Conservation (phyloP, 1,140 invertebrate genomes). For the Heliothis subflexa region DNA sequence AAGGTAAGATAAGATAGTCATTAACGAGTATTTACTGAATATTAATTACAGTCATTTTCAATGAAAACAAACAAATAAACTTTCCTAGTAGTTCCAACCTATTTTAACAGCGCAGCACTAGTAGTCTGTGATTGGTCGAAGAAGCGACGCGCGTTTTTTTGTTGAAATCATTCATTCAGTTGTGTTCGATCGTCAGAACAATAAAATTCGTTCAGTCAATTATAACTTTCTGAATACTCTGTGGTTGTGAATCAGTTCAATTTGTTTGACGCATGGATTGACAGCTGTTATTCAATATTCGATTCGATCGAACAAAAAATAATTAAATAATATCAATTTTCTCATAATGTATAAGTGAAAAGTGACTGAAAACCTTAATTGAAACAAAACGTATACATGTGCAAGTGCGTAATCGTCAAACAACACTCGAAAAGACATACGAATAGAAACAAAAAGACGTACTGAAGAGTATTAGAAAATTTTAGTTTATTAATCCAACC, state of each 20-base stretch:
- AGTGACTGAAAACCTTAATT: conserved; percentile 9
- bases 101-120: no score
- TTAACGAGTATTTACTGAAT: no score
- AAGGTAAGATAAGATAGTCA: no score
- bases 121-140: no score
- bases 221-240: no score
- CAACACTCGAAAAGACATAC: neutral
- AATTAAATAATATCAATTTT: conserved; percentile 23
- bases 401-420: neutral
- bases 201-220: no score
- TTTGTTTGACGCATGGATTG: conserved; percentile 22
- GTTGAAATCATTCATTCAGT: neutral
- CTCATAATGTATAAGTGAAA: conserved; percentile 6
- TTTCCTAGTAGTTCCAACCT: no score
- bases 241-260: neutral
- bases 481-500: neutral
- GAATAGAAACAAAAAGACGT: conserved; percentile 16
- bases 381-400: neutral
- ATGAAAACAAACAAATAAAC: no score
- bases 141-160: no score
- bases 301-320: conserved; percentile 7
- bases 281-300: conserved; percentile 40
- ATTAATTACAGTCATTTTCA: no score
- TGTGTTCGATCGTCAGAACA: neutral
- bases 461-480: neutral